A percentile compares a stretch with the other conserved stretches of the same genome.
phyloP scores from a whole-genome alignment of 2,888 invertebrate genomes.

The Pseudolycoriella hygida region DNA sequence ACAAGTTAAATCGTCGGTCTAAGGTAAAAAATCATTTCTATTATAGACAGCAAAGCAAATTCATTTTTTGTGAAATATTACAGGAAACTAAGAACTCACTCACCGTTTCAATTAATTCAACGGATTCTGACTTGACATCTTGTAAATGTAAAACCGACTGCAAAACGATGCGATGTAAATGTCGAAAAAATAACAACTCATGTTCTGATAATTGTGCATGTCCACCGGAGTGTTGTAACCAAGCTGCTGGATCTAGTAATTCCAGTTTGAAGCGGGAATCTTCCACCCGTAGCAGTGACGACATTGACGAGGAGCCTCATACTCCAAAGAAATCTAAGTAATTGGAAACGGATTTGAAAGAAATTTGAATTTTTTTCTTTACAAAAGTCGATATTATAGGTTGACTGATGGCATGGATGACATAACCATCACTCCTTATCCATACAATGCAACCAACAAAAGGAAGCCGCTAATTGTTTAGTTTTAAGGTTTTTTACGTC shows the following conservation, averaged over 20 bases:
- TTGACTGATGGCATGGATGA: no score
- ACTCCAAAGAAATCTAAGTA: no score
- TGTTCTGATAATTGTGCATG: slow-evolving; percentile 2
- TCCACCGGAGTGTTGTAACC: not conserved
- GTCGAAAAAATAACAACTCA: not conserved
- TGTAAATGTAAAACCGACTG: slow-evolving; percentile 4
- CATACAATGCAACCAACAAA: no score
- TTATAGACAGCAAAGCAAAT: no score
- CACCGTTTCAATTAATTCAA: not conserved
- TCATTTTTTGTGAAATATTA: not conserved
- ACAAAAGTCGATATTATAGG: no score
- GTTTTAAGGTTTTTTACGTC: no score
- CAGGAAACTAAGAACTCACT: not conserved
- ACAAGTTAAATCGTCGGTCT: slow-evolving; percentile 12
- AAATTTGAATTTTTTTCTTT: no score
- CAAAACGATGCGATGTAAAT: not conserved
- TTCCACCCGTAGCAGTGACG: not conserved
- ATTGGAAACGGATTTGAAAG: no score
- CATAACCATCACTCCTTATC: no score
- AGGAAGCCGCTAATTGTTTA: no score
- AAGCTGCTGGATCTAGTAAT: not conserved
- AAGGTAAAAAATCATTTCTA: no score
- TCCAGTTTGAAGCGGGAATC: slow-evolving; percentile 1
- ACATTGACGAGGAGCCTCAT: no score
- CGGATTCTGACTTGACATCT: not conserved